phyloP scores from a whole-genome alignment of 2,113 vertebrate species.

The Oxyura jamaicensis region DNA sequence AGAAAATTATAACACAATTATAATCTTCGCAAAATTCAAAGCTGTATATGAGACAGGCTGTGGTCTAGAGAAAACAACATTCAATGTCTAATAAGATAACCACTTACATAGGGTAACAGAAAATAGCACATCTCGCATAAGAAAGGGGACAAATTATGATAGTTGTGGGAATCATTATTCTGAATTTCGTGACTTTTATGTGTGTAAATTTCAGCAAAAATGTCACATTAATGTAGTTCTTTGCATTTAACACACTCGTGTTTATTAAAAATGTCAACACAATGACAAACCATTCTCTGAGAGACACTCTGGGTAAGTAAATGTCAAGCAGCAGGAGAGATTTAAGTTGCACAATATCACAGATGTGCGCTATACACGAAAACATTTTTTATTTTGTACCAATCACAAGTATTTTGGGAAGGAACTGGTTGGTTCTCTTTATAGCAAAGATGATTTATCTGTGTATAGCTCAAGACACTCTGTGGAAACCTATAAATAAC shows the following conservation, averaged over 20 bases:
- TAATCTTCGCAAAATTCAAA: neutral
- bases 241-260: slow-evolving; percentile 16
- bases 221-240: slow-evolving; percentile 12
- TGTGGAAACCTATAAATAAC: slow-evolving; percentile 38
- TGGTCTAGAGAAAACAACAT: neutral
- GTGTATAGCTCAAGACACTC: neutral
- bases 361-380: neutral
- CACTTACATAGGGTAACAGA: neutral
- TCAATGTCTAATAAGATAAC: neutral
- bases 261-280: neutral
- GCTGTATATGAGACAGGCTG: neutral
- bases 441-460: slow-evolving; percentile 17
- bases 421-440: neutral
- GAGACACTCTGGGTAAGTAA: neutral
- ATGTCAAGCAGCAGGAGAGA: slow-evolving; percentile 22
- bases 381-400: neutral
- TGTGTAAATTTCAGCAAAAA: slow-evolving; percentile 35
- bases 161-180: neutral
- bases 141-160: neutral
- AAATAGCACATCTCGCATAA: neutral
- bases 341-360: slow-evolving; percentile 35
- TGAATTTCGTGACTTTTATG: neutral
- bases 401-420: neutral
- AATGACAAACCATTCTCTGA: neutral
- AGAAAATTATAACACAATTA: neutral